Evolutionary conservation across 2,797 vertebrate genomes (phyloP).

Genomic region (Crax fasciolata): DNA sequence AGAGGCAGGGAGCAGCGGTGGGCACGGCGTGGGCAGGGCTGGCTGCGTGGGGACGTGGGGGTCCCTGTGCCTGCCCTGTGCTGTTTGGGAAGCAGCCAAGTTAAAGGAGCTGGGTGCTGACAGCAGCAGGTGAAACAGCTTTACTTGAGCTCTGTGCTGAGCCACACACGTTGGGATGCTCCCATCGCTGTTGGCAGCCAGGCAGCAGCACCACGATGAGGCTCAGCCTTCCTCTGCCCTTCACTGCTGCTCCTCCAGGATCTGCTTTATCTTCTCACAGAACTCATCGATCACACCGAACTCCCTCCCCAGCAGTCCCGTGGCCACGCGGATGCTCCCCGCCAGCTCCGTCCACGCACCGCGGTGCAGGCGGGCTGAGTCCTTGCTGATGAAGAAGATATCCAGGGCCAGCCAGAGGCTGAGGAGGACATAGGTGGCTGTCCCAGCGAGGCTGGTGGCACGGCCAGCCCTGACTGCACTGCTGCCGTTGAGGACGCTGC

Average conservation of each 20-base stretch:
- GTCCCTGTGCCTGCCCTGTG: background rate
- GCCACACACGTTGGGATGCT: background rate
- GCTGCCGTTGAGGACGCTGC: background rate
- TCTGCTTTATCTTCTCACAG: conserved; percentile 72
- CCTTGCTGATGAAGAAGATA: conserved; percentile 86
- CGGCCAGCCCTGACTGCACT: background rate
- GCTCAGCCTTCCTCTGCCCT: background rate
- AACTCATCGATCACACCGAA: conserved; percentile 82
- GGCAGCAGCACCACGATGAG: rapidly evolving
- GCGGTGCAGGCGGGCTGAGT: conserved; percentile 83
- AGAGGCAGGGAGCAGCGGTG: background rate
- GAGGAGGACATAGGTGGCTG: conserved; percentile 84
- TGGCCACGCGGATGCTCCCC: conserved; percentile 83
- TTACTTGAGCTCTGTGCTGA: rapidly evolving
- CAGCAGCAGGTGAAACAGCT: background rate
- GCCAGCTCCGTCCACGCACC: conserved; percentile 86
- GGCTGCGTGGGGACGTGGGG: background rate
- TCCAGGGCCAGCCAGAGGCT: conserved; percentile 86
- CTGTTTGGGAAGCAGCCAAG: background rate
- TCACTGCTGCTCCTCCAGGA: background rate
- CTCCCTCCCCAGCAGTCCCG: conserved; percentile 81
- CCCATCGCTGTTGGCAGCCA: rapidly evolving
- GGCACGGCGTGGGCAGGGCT: background rate
- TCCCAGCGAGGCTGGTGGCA: conserved; percentile 78
- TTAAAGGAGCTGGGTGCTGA: background rate